Evolutionary conservation across 2,797 vertebrate species (phyloP).

Genomic region (Vipera ursinii): DNA sequence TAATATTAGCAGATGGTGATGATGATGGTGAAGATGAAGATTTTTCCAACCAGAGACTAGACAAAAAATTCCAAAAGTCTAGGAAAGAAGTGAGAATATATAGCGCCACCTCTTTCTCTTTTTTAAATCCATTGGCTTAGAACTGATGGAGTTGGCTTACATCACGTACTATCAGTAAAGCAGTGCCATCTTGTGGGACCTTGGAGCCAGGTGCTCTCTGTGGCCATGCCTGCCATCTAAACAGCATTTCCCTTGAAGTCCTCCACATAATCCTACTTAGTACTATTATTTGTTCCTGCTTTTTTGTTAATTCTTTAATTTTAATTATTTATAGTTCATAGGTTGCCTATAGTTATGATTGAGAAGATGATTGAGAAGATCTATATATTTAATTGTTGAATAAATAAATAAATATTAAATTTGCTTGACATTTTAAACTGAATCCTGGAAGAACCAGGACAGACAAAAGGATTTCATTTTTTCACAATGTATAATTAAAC

Average conservation of each 20-base stretch:
- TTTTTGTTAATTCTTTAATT: not conserved
- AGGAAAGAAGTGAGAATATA: not conserved
- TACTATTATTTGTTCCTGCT: not conserved
- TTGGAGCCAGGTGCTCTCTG: not conserved
- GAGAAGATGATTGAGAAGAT: not conserved
- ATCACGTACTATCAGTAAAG: not conserved
- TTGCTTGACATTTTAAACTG: not conserved
- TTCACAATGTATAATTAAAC: not conserved
- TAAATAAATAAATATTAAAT: not conserved
- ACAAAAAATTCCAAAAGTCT: not conserved
- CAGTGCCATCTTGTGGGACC: not conserved
- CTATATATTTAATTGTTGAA: not conserved
- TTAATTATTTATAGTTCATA: not conserved
- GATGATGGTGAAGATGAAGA: not conserved
- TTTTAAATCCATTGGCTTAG: not conserved
- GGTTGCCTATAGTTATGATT: not conserved
- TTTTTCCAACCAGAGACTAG: not conserved
- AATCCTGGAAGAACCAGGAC: not conserved
- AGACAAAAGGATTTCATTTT: not conserved
- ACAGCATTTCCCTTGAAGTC: not conserved
- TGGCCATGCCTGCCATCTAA: not conserved
- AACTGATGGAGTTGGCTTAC: not conserved
- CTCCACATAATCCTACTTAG: not conserved
- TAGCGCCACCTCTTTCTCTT: not conserved
- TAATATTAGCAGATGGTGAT: not conserved